Evolutionary conservation across 2,113 vertebrate genomes (phyloP).

Genomic region (Heteronetta atricapilla): DNA sequence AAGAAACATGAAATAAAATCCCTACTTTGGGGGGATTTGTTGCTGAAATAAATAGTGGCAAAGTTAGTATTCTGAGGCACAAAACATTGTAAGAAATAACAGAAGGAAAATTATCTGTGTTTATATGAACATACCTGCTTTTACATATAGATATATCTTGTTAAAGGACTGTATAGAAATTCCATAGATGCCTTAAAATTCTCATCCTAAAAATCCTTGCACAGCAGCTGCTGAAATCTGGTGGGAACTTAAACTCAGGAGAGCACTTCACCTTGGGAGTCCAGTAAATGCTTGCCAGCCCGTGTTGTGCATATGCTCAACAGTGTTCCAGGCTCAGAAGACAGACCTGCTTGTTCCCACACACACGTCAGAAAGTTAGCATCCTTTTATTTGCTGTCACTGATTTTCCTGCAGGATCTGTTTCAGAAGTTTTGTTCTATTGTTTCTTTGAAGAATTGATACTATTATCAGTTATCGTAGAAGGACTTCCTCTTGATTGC

Average conservation of each 20-base stretch:
- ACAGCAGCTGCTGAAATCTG: background rate
- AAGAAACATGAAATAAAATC: background rate
- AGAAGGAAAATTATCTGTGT: slow-evolving; percentile 27
- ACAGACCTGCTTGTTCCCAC: background rate
- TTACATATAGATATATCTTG: background rate
- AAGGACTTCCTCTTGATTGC: background rate
- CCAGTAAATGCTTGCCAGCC: background rate
- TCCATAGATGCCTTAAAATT: background rate
- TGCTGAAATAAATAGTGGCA: background rate
- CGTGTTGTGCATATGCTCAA: background rate
- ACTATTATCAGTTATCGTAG: background rate
- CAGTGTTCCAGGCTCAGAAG: background rate
- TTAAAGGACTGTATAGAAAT: background rate
- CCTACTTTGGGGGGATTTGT: background rate
- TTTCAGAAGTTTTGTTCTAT: background rate
- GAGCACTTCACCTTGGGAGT: background rate
- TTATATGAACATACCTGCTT: slow-evolving; percentile 6
- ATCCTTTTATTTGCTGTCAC: slow-evolving; percentile 1
- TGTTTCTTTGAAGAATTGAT: background rate
- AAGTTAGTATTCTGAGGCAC: background rate
- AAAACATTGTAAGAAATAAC: background rate
- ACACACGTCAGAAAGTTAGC: background rate
- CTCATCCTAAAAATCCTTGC: background rate
- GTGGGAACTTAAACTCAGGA: background rate
- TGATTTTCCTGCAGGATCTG: background rate